Evolutionary conservation across 2,113 vertebrate genomes (phyloP).

Genomic region (Pachycephala philippinensis): DNA sequence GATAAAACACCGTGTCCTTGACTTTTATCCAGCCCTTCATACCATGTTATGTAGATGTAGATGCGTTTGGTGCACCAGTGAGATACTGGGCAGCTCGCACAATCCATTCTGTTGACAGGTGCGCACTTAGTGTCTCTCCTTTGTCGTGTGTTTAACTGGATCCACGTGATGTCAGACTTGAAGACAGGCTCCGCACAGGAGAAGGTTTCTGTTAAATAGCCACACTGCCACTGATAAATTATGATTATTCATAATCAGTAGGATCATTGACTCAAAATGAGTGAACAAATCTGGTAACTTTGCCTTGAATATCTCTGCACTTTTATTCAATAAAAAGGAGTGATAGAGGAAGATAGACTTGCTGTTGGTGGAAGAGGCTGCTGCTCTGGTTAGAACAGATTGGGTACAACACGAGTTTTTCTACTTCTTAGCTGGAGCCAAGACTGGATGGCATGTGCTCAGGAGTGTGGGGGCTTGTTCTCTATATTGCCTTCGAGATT

Average conservation of each 20-base stretch:
- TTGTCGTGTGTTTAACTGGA: not conserved
- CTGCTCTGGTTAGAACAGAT: not conserved
- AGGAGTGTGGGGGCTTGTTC: rapidly evolving
- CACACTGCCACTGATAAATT: not conserved
- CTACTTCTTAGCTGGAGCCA: not conserved
- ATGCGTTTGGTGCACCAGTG: not conserved
- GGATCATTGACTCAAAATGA: not conserved
- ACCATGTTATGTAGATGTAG: not conserved
- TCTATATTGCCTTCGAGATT: not conserved
- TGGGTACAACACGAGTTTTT: not conserved
- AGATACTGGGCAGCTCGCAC: not conserved
- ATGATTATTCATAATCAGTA: not conserved
- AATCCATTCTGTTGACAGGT: not conserved
- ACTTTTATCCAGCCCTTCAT: not conserved
- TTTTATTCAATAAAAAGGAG: not conserved
- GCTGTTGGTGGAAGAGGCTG: not conserved
- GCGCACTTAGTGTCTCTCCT: not conserved
- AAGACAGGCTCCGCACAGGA: not conserved
- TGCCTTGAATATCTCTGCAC: not conserved
- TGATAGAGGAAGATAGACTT: not conserved
- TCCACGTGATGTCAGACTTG: rapidly evolving
- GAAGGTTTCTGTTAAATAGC: not conserved
- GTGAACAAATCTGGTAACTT: not conserved
- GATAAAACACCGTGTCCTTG: not conserved
- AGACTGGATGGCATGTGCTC: not conserved